phyloP scores from a whole-genome alignment of 2,888 invertebrate genomes.

The Reticulitermes lucifugus region DNA sequence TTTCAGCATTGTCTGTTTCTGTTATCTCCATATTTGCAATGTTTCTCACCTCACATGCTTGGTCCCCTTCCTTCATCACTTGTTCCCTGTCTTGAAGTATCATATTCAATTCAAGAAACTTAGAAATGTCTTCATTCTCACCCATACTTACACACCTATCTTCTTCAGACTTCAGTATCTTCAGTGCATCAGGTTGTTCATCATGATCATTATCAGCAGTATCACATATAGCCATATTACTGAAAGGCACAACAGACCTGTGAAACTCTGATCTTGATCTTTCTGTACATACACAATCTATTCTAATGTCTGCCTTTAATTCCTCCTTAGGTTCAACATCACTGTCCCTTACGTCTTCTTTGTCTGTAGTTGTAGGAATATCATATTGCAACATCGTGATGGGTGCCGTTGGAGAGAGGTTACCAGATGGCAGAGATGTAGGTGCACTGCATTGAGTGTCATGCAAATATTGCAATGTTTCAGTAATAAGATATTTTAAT shows the following conservation, averaged over 20 bases:
- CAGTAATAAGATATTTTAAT: not conserved
- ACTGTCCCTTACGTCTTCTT: not conserved
- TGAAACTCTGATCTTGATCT: not conserved
- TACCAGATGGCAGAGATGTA: not conserved
- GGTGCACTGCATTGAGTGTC: not conserved
- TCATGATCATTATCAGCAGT: not conserved
- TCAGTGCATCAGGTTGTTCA: not conserved
- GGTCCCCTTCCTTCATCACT: too few species aligned
- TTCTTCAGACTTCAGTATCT: not conserved
- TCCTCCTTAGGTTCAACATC: not conserved
- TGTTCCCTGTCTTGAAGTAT: constrained; percentile 21
- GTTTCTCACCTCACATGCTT: not conserved
- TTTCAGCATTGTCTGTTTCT: constrained; percentile 14
- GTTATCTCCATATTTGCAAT: not conserved
- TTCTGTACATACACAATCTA: not conserved
- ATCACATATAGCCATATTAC: not conserved
- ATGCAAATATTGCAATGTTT: not conserved
- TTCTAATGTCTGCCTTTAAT: not conserved
- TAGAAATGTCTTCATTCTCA: not conserved
- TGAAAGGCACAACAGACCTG: not conserved
- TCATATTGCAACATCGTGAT: not conserved
- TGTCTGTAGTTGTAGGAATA: not conserved
- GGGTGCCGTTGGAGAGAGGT: not conserved
- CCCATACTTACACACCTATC: not conserved
- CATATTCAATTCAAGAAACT: constrained; percentile 35